Conservation (phyloP, 2,888 invertebrate species). For the Phymatocera aterrima region DNA sequence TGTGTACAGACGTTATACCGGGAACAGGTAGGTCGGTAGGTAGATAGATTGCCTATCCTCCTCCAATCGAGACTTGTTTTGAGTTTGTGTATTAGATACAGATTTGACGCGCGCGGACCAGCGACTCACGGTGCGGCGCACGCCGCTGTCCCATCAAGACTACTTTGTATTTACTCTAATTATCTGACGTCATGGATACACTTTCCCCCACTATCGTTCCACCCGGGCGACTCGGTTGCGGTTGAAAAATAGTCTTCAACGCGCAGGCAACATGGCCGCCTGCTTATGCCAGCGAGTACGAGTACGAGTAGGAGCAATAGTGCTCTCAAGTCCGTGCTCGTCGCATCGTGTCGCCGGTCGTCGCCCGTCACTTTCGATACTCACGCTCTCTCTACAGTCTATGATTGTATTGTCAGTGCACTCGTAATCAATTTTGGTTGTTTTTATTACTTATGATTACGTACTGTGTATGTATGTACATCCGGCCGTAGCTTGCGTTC, state of each 20-base stretch:
- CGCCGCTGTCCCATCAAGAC: conserved; percentile 80
- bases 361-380: too few relatives aligned
- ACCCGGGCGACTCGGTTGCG: conserved; percentile 48
- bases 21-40: too few relatives aligned
- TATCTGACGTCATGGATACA: conserved; percentile 81
- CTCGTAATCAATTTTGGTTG: too few relatives aligned
- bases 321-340: too few relatives aligned
- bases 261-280: conserved; percentile 53
- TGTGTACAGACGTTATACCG: too few relatives aligned
- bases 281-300: not conserved
- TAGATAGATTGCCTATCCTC: conserved; percentile 50
- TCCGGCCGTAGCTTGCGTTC: too few relatives aligned
- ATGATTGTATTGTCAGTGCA: too few relatives aligned
- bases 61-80: conserved; percentile 52
- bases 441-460: too few relatives aligned
- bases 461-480: too few relatives aligned
- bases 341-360: too few relatives aligned
- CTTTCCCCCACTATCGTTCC: conserved; percentile 63
- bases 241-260: conserved; percentile 49
- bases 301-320: too few relatives aligned
- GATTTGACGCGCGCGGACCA: conserved; percentile 68
- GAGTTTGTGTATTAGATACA: conserved; percentile 54
- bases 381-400: too few relatives aligned
- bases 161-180: conserved; percentile 84
- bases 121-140: conserved; percentile 76